Evolutionary conservation across 1,140 invertebrate species (phyloP), one percentile per base, ranked within the genome.

Genomic region (Magallana ariakensis): DNA sequence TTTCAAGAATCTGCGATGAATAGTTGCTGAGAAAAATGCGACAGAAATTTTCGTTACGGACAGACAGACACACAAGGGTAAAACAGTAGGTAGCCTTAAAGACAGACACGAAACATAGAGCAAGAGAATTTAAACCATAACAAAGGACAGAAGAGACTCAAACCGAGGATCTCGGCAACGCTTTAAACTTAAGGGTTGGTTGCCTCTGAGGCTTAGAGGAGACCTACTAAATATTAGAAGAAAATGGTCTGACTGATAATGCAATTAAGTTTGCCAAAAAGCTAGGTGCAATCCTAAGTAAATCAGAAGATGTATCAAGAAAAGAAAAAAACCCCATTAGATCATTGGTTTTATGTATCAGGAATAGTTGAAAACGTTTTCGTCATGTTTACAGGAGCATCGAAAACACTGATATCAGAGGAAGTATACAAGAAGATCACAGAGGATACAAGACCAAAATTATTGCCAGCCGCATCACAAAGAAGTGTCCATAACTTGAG

Each of bases 391-490:
- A 87, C 83, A 22, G 87, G 83, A 58, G 87, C 83, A 53, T 60
- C 75, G 1, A 85, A 80, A 84, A 89, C 86, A 19, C 16, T 89
- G 26, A 80, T 89, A n/a, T 89, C 85, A 8, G 56, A 80, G 7
- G 85, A 82, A 57, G 55, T 87, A 60, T 87, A 54, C 62, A 22
- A 85, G 56, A 84, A 70, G 16, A 87, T 89, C n/a, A 26, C 56
- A 60, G 33, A 46, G 16, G n/a, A 66, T n/a, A 83, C 58, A n/a
- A 75, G 82, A 84, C 81, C 84, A 58, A 55, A 57, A 0, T 58
- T 87, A 15, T 15, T 0, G 16, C 60, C 60, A 10, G 55, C 86
- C 3, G 22, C 4, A 11, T 53, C 22, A 11, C 22, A 84, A 9
- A 19, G n/a, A n/a, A 57, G 57, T 58, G 86, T 81, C 9, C 53